phyloP scores from a whole-genome alignment of 2,797 vertebrate genomes.

The Carduelis carduelis region DNA sequence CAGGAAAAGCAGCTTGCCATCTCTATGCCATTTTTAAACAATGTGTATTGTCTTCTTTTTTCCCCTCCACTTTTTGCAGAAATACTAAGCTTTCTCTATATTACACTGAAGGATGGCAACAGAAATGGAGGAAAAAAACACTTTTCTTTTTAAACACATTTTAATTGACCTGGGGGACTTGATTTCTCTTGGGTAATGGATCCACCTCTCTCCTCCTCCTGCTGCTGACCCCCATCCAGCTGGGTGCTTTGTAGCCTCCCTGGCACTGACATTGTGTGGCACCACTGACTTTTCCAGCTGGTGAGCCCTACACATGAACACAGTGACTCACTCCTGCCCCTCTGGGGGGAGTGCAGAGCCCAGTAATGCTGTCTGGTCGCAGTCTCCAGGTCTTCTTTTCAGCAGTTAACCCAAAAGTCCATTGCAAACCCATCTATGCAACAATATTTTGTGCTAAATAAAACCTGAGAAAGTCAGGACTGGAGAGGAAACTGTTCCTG shows the following conservation, averaged over 20 bases:
- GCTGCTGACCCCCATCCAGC: background rate
- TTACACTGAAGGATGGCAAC: background rate
- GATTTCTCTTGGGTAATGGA: background rate
- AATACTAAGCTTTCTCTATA: background rate
- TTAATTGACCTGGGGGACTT: accelerated
- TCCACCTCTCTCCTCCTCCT: background rate
- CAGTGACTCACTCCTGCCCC: background rate
- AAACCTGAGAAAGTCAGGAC: background rate
- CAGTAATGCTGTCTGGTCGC: background rate
- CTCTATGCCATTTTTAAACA: background rate
- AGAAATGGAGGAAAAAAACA: accelerated
- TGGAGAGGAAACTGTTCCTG: background rate
- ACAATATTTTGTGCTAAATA: background rate
- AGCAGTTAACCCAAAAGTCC: background rate
- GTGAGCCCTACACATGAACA: accelerated
- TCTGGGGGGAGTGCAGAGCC: background rate
- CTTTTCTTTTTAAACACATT: background rate
- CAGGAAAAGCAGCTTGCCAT: background rate
- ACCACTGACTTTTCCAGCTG: background rate
- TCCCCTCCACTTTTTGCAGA: background rate
- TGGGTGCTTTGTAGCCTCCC: background rate
- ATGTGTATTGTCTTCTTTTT: background rate
- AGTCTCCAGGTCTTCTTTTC: background rate
- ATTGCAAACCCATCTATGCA: background rate
- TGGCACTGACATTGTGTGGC: background rate